phyloP scores from a whole-genome alignment of 2,113 vertebrate species.

The Solea senegalensis region DNA sequence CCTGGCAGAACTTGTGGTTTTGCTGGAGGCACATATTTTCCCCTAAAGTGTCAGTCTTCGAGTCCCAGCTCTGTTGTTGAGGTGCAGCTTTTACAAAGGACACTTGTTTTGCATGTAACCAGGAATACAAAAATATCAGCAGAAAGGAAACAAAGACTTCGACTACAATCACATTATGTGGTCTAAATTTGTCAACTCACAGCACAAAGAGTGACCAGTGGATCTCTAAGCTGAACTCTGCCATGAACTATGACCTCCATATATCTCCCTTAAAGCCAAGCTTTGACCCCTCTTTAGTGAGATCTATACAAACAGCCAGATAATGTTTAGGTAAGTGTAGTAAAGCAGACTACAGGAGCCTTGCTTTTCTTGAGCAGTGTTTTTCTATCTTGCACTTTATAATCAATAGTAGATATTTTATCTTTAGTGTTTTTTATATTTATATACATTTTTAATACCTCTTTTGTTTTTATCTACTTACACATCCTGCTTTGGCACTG shows the following conservation, averaged over 20 bases:
- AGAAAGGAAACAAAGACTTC: constrained; percentile 58
- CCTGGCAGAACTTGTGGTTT: constrained; percentile 28
- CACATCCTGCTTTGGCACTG: too few species aligned
- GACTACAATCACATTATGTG: constrained; percentile 69
- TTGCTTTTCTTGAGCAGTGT: neutral
- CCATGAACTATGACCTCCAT: constrained; percentile 64
- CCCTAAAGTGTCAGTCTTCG: constrained; percentile 11
- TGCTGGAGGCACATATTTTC: constrained; percentile 2
- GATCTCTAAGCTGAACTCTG: constrained; percentile 67
- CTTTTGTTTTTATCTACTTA: too few species aligned
- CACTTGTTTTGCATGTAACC: constrained; percentile 28
- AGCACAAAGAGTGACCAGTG: constrained; percentile 66
- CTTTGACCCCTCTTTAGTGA: constrained; percentile 35
- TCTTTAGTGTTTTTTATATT: too few species aligned
- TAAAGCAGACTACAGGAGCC: constrained; percentile 21
- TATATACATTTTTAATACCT: too few species aligned
- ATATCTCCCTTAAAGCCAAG: constrained; percentile 12
- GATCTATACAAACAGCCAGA: constrained; percentile 25
- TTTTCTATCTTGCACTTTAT: too few species aligned
- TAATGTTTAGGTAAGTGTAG: constrained; percentile 18
- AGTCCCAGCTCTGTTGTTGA: neutral
- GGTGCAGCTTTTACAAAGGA: constrained; percentile 15
- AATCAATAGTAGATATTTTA: too few species aligned
- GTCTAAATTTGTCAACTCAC: constrained; percentile 64
- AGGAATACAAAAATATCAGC: constrained; percentile 40